phyloP scores from a whole-genome alignment of 2,113 vertebrate species.

The Grammomys dolichurus region DNA sequence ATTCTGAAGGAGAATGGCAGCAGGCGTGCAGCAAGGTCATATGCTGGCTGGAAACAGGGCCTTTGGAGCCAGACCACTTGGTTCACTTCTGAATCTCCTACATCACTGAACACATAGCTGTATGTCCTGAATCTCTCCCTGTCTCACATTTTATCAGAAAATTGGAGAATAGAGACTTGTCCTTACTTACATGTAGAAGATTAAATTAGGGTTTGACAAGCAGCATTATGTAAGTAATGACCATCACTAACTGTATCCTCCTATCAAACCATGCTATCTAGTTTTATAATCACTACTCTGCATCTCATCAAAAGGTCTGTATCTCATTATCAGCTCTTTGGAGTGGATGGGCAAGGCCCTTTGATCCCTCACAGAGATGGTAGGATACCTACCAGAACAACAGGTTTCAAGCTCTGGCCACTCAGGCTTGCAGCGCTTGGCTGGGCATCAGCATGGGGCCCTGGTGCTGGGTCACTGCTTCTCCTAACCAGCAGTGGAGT shows the following conservation, averaged over 20 bases:
- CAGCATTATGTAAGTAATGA: neutral
- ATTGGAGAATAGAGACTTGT: neutral
- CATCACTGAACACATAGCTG: neutral
- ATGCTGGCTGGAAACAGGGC: neutral
- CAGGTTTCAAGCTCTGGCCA: conserved; percentile 85
- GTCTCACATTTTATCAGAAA: conserved; percentile 29
- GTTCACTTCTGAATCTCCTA: neutral
- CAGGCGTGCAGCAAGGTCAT: neutral
- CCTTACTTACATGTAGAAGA: neutral
- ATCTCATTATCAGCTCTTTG: conserved; percentile 18
- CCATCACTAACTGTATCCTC: neutral
- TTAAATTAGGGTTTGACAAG: neutral
- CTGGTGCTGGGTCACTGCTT: conserved; percentile 94
- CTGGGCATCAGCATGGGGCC: conserved; percentile 87
- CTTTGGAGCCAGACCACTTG: neutral
- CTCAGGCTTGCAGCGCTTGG: conserved; percentile 84
- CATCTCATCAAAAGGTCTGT: neutral
- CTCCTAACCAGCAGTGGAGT: conserved; percentile 96
- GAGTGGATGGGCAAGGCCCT: conserved; percentile 17
- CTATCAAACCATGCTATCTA: neutral
- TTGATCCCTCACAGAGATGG: conserved; percentile 67
- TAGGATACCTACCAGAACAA: conserved; percentile 85
- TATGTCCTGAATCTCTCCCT: neutral
- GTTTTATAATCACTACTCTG: neutral
- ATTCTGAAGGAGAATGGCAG: neutral